phyloP scores from a whole-genome alignment of 2,113 vertebrate species.

The Tupaia tana region DNA sequence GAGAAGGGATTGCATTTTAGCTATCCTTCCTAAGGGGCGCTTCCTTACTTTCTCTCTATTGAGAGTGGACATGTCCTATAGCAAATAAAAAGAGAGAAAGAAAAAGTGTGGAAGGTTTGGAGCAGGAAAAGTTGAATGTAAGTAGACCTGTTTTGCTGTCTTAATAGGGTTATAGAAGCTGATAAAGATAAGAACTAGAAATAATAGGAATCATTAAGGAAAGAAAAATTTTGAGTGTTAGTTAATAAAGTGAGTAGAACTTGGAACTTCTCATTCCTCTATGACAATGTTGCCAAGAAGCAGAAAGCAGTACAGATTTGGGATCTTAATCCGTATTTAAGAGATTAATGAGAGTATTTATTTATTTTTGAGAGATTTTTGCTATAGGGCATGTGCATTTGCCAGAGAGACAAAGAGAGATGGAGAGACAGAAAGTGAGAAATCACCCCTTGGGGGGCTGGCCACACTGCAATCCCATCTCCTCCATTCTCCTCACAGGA shows the following conservation, averaged over 20 bases:
- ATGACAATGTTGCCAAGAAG: not conserved
- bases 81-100: not conserved
- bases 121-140: not conserved
- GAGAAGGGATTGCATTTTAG: too few relatives aligned
- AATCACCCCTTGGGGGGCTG: too few relatives aligned
- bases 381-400: too few relatives aligned
- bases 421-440: too few relatives aligned
- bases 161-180: conserved; percentile 17
- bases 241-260: not conserved
- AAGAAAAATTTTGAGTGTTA: not conserved
- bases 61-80: too few relatives aligned
- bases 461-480: too few relatives aligned
- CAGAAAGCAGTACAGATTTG: not conserved
- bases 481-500: too few relatives aligned
- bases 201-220: not conserved
- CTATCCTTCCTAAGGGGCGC: too few relatives aligned
- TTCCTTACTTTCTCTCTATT: too few relatives aligned
- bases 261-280: not conserved
- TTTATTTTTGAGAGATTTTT: too few relatives aligned
- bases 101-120: not conserved
- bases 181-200: not conserved
- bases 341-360: conserved; percentile 7
- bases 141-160: not conserved
- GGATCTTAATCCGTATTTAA: not conserved
- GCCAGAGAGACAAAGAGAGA: too few relatives aligned